Evolutionary conservation across 2,797 vertebrate species (phyloP), one percentile per base, ranked within the genome.

Genomic region (Hippoglossus hippoglossus): DNA sequence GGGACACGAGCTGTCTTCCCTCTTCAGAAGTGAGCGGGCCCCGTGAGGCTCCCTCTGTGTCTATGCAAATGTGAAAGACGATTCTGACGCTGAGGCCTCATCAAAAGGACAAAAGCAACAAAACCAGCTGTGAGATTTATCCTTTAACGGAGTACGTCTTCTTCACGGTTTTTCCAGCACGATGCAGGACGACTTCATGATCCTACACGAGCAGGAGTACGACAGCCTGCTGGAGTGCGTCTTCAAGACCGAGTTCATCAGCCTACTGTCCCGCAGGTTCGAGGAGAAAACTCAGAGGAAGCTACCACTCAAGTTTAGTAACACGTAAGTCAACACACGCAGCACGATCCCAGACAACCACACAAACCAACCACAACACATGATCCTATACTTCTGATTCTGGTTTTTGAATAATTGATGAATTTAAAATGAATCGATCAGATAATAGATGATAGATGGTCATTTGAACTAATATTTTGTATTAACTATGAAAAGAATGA

Each of bases 181-280:
- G 1, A 87, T 99, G 95, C 98, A 99, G 87, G 98, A 99, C 54
- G 98, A 99, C 86, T 92, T 99, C 67, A 92, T 99, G 70, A 96
- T 99, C 81, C 89, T 99, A 15, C 98, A 99, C 0, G 98, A 99
- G 85, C 97, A 98, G 91, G 97, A 99, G 80, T 99, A 99, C 0
- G 98, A 99, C 91, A 99, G 97, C 79, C 94, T 99, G 92, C 94
- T 99, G 1, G 97, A 99, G 60, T 98, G 97, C 0, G 89, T 97
- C 87, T 99, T 99, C 79, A 99, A 99, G 93, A 99, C 98, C 0
- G 98, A 99, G 91, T 98, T 99, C 85, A 91, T 99, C 89, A 99
- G 98, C 89, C 91, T 99, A 64, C 93, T 99, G 83, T 87, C 96
- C 2, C 97, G 96, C 61, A 95, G 96, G 84, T 98, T 95, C 0